These are phyloP conservation scores for Spea multiplicata DNA, from an alignment of 2,113 vertebrate species.

Conservation along the genomic window DNA sequence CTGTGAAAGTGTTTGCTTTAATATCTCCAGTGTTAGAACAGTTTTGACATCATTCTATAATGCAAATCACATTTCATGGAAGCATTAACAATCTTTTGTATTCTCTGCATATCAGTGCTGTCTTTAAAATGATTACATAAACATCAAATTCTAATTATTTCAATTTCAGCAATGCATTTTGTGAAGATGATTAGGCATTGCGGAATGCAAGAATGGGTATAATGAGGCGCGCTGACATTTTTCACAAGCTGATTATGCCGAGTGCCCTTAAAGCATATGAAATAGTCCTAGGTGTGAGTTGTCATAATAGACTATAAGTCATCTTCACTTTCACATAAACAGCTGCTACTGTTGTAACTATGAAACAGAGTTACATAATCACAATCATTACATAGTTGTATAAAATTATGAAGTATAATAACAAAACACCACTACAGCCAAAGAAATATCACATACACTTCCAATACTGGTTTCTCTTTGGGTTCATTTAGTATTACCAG, in stretches of 20 bases:
- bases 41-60: neutral
- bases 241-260: constrained; percentile 44
- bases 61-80: neutral
- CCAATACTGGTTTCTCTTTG: too few relatives aligned
- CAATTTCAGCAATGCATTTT: constrained; percentile 49
- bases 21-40: neutral
- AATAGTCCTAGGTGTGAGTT: constrained; percentile 29
- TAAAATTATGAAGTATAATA: constrained; percentile 8
- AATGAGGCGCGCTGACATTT: constrained; percentile 54
- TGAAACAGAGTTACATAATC: neutral
- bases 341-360: neutral
- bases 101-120: neutral
- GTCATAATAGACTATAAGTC: constrained; percentile 1
- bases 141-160: constrained; percentile 36
- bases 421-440: constrained; percentile 13
- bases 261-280: constrained; percentile 26
- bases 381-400: neutral
- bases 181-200: constrained; percentile 46
- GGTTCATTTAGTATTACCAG: too few relatives aligned
- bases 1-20: neutral
- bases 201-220: constrained; percentile 47
- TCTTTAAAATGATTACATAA: constrained; percentile 47
- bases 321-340: constrained; percentile 8
- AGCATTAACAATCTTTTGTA: neutral
- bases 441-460: neutral